Conservation (phyloP, 2,797 vertebrate genomes). For the Merluccius polli region DNA sequence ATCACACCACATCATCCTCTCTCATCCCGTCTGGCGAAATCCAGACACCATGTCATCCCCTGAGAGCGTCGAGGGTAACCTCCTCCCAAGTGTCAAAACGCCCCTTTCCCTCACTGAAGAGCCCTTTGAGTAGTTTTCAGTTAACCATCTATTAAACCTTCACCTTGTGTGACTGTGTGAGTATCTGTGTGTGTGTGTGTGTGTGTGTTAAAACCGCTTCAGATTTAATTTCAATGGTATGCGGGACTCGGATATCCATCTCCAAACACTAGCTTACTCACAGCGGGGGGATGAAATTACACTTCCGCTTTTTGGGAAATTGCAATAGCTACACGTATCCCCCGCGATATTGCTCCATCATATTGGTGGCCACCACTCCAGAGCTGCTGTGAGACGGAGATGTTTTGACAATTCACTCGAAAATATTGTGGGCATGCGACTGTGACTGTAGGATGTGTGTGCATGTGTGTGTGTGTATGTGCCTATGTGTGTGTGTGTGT, state of each 20-base stretch:
- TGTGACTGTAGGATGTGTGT: slow-evolving; percentile 5
- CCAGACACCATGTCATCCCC: neutral
- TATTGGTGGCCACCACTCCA: slow-evolving; percentile 42
- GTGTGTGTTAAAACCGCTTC: slow-evolving; percentile 30
- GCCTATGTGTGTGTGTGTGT: neutral
- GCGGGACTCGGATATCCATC: slow-evolving; percentile 46
- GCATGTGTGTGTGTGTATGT: neutral
- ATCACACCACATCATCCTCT: neutral
- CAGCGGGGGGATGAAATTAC: slow-evolving; percentile 42
- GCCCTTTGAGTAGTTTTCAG: slow-evolving; percentile 19
- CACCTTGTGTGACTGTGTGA: slow-evolving; percentile 22
- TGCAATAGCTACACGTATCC: slow-evolving; percentile 36
- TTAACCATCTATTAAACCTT: slow-evolving; percentile 18
- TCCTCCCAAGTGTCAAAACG: neutral
- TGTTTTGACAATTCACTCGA: slow-evolving; percentile 51
- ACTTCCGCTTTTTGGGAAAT: slow-evolving; percentile 35
- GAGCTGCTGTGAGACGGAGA: slow-evolving; percentile 34
- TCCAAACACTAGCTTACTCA: slow-evolving; percentile 56
- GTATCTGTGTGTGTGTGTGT: slow-evolving; percentile 27
- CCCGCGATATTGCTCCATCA: slow-evolving; percentile 7
- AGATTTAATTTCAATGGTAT: slow-evolving; percentile 50
- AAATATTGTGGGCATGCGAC: slow-evolving; percentile 19
- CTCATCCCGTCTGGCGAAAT: neutral
- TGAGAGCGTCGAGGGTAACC: neutral
- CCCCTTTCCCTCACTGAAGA: slow-evolving; percentile 16